Evolutionary conservation across 2,888 invertebrate genomes (phyloP), one percentile per base, ranked within the genome.

Genomic region (Sarcophaga subvicina): DNA sequence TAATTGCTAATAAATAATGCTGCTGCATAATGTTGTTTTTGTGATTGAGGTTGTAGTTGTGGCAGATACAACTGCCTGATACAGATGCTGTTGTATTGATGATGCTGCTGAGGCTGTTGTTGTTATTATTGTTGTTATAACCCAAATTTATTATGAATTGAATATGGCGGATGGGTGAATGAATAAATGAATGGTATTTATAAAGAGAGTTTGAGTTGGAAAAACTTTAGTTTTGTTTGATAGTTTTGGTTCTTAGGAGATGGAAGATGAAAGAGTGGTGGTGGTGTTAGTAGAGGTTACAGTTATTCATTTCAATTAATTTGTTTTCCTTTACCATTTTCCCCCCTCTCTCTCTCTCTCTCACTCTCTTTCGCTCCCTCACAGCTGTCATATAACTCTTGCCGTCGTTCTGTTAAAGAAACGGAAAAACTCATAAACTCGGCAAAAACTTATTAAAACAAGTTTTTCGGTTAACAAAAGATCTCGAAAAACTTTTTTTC

Each of bases 1-100:
- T 64, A 77, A 77, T 82, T 77, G 76, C 76, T 77, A 71, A 66
- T 82, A 76, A 82, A 82, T 71, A 60, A 77, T 77, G 17, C 12
- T 54, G 54, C 12, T 54, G 54, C 12, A 37, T 37, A 37, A 0
- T 8, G 37, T 22, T 22, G 22, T 22, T 22, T 60, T 76, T 77
- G 64, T 45, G 62, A 6, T 62, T 11, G 37, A 22, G 8, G 62
- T 17, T 54, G 17, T 70, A 37, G 10, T 37, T 37, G 37, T 37
- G 37, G 37, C 37, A 37, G 37, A 37, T 37, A 37, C 2, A 37
- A 37, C 37, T 10, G 37, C 8, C 8, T 37, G 1, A 37, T 37
- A 37, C 37, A 37, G 8, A 37, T 37, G 10, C 37, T 37, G 37
- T 37, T 10, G 10, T 37, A 10, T 37, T 37, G 8, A 10, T 77